These are phyloP conservation scores for Pomacea canaliculata DNA, from an alignment of 2,888 invertebrate genomes.

Conservation along the genomic window DNA sequence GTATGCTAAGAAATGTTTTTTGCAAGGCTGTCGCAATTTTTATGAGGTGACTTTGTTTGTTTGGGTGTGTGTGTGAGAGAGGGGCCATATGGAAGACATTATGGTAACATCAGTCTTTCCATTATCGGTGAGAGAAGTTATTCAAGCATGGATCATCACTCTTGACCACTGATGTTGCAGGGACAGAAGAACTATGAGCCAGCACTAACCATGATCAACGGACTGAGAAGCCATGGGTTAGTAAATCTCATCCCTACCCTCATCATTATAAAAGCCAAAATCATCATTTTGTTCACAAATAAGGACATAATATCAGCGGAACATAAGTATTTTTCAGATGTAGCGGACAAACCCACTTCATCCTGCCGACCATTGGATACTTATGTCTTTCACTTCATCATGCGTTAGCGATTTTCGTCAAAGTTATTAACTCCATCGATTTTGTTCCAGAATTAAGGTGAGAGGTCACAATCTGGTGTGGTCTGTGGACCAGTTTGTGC, in stretches of 20 bases:
- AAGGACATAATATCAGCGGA: no score
- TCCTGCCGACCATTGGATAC: no score
- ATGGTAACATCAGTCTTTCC: not conserved
- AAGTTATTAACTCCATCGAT: no score
- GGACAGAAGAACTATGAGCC: conserved; percentile 7
- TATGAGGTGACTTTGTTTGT: no score
- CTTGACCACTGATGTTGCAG: not conserved
- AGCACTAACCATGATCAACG: conserved; percentile 13
- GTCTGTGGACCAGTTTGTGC: conserved; percentile 17
- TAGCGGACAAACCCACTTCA: no score
- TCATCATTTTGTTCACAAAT: no score
- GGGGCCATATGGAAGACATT: not conserved
- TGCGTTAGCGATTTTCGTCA: no score
- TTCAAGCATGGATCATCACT: no score
- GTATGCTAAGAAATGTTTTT: not conserved
- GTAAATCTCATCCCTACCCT: not conserved
- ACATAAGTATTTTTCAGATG: not conserved
- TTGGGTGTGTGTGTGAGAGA: not conserved
- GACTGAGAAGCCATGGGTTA: conserved; percentile 3
- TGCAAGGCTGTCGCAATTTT: not conserved
- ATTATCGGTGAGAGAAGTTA: not conserved
- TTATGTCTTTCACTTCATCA: no score
- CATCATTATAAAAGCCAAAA: no score
- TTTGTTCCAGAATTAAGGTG: conserved; percentile 1
- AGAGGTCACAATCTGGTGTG: conserved; percentile 20